A percentile compares a stretch with the other conserved stretches of the same genome.
Conservation (phyloP, 2,888 invertebrate genomes). For the Ophonus ardosiacus region DNA sequence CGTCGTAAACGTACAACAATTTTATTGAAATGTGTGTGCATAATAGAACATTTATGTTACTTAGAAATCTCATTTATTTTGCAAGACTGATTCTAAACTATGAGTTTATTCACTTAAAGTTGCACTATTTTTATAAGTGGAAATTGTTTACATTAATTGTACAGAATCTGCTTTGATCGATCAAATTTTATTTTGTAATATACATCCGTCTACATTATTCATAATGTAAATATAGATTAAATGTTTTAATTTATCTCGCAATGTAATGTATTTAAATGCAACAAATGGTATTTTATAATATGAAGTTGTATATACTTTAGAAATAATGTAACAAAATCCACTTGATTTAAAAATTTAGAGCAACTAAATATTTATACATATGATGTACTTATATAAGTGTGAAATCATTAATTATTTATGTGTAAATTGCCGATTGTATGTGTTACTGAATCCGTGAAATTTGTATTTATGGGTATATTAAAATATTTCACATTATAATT, state of each 20-base stretch:
- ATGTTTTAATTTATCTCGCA: constrained; percentile 11
- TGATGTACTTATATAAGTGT: constrained; percentile 54
- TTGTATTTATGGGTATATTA: constrained; percentile 57
- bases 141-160: constrained; percentile 18
- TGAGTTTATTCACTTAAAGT: neutral
- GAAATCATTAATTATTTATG: constrained; percentile 38
- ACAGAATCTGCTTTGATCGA: constrained; percentile 12
- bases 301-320: constrained; percentile 3
- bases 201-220: neutral
- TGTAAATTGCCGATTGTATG: constrained; percentile 52
- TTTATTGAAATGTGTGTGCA: neutral
- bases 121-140: constrained; percentile 26
- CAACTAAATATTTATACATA: constrained; percentile 41
- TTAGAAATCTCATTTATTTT: constrained; percentile 13
- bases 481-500: constrained; percentile 49
- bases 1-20: too few relatives aligned
- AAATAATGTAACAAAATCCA: constrained; percentile 15
- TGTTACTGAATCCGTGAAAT: constrained; percentile 47
- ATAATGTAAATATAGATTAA: constrained; percentile 34
- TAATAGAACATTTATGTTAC: neutral
- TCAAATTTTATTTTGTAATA: constrained; percentile 28
- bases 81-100: constrained; percentile 7
- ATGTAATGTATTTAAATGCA: constrained; percentile 30
- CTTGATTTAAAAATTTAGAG: neutral
- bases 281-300: constrained; percentile 22